Base-by-base conservation (phyloP, 2,888 invertebrate species). In the Diaprepes abbreviatus region DNA sequence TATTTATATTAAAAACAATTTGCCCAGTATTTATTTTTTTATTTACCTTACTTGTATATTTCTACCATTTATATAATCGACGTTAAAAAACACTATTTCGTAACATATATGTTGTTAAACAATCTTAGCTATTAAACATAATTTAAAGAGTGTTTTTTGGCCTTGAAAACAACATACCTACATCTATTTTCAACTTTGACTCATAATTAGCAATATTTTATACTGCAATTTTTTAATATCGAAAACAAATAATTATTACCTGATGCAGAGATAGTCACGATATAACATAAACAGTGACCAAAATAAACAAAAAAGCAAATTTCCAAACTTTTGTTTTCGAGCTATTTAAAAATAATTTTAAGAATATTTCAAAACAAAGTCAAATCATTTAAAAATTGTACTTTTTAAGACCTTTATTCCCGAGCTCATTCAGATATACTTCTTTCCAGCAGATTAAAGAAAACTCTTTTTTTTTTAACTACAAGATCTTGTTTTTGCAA, bases 91-190 rank as follows among this genome's bases (percentile, higher is more conserved):
- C 10, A 19, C 1, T 19, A 43, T 40, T 50, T 50, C 16, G 28
- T 50, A 14, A 50, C 14, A 28, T 14, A 28, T 16, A 19, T 48
- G 65, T 57, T 65, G 54, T 65, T 40, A 31, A 55, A 57, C 68
- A 63, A 57, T 63, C 68, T 68, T 35, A 48, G 62, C 55, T 33
- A 50, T 48, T 68, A 68, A 55, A 21, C 45, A 31, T 28, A 68
- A 68, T 68, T 63, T 50, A 43, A 43, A 57, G 50, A 63, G 58
- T 63, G 50, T 45, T 58, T 64, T 64, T 57, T 63, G 31, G 59
- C 69, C 69, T 69, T 69, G 69, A 64, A 52, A 64, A 48, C 62
- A 55, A 35, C 62, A 62, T 68, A 57, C 63, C 63, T 67, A 48
- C 57, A 60, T 62, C 36, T 60, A 68, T 68, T 62, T 62, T 66